A percentile compares a stretch with the other conserved stretches of the same genome.
Conservation (phyloP, 1,140 invertebrate genomes). For the Halictus rubicundus region DNA sequence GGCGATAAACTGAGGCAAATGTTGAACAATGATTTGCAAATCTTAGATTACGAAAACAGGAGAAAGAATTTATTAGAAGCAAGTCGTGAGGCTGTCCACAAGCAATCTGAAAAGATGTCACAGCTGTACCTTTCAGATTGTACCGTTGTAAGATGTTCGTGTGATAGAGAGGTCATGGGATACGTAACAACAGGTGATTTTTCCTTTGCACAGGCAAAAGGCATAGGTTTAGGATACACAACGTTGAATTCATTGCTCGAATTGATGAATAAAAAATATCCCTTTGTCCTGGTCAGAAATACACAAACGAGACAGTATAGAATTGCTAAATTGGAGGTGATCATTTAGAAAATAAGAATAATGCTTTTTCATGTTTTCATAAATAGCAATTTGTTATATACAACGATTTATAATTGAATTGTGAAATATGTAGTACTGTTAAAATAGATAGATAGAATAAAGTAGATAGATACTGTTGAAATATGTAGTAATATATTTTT, state of each 20-base stretch:
- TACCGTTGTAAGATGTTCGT: conserved; percentile 83
- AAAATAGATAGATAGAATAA: too few relatives aligned
- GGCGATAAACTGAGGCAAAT: conserved; percentile 61
- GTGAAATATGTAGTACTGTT: too few relatives aligned
- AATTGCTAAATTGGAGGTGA: conserved; percentile 77
- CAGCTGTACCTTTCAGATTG: conserved; percentile 85
- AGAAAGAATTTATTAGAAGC: conserved; percentile 12
- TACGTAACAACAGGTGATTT: conserved; percentile 87
- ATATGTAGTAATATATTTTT: background rate
- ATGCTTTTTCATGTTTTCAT: background rate
- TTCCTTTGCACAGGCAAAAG: conserved; percentile 84
- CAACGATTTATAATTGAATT: conserved; percentile 15
- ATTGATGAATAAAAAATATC: conserved; percentile 73
- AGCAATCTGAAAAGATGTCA: conserved; percentile 84
- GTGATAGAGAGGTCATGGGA: conserved; percentile 86
- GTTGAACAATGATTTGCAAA: conserved; percentile 18
- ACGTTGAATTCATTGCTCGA: conserved; percentile 81
- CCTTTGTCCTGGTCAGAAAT: conserved; percentile 79
- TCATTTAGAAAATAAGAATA: conserved; percentile 5
- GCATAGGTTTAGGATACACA: conserved; percentile 86
- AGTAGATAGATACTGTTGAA: too few relatives aligned
- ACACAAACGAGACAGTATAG: conserved; percentile 79
- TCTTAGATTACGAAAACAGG: conserved; percentile 42
- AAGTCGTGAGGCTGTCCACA: conserved; percentile 70
- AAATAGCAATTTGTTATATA: background rate